phyloP scores from a whole-genome alignment of 2,113 vertebrate genomes.

The Stigmatopora nigra region DNA sequence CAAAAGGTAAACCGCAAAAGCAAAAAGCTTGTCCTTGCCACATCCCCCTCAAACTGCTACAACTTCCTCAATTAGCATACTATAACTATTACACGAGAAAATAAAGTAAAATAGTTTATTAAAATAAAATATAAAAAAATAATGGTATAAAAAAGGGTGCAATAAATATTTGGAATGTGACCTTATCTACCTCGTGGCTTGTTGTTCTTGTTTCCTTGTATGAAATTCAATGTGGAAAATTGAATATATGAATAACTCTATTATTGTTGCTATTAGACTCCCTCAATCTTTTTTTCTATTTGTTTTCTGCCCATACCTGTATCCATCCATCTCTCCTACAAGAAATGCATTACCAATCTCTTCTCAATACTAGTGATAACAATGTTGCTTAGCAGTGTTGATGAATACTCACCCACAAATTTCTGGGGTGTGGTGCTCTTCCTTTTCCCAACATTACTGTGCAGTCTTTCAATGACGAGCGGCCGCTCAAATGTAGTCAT shows the following conservation, averaged over 20 bases:
- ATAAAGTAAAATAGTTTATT: not conserved
- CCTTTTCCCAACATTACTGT: slow-evolving; percentile 92
- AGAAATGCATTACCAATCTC: not conserved
- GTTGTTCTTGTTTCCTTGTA: too few relatives aligned
- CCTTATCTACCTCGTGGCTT: too few relatives aligned
- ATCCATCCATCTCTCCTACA: not conserved
- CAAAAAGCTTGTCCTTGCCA: slow-evolving; percentile 59
- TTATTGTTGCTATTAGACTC: not conserved
- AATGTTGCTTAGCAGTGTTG: not conserved
- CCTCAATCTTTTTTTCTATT: not conserved
- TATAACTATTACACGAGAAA: slow-evolving; percentile 47
- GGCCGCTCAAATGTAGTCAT: slow-evolving; percentile 89
- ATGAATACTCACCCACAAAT: slow-evolving; percentile 87
- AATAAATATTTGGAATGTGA: not conserved
- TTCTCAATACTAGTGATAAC: not conserved
- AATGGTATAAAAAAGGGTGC: not conserved
- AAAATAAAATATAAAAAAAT: not conserved
- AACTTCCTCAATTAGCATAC: slow-evolving; percentile 45
- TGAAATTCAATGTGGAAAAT: too few relatives aligned
- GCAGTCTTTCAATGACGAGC: slow-evolving; percentile 93
- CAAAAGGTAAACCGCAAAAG: slow-evolving; percentile 71
- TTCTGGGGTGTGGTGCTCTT: slow-evolving; percentile 99
- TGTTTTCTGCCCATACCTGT: not conserved
- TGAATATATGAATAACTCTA: too few relatives aligned
- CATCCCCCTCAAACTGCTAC: slow-evolving; percentile 43